phyloP scores from a whole-genome alignment of 2,113 vertebrate genomes.

The Alethe diademata region DNA sequence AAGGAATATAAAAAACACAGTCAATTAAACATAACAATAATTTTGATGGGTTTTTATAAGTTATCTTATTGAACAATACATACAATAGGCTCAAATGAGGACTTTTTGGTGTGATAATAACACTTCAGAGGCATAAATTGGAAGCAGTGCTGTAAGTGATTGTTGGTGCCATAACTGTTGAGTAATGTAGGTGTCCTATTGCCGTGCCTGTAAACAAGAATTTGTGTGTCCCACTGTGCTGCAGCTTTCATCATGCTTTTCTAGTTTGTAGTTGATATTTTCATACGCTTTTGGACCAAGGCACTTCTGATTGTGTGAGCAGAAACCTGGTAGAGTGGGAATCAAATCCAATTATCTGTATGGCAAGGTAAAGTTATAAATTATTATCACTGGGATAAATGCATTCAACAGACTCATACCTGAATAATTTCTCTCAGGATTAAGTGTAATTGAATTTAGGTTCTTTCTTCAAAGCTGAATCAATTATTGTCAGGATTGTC shows the following conservation, averaged over 20 bases:
- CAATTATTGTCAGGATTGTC: neutral
- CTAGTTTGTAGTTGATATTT: neutral
- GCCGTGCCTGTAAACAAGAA: neutral
- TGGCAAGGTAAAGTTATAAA: neutral
- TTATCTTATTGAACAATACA: neutral
- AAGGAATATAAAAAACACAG: neutral
- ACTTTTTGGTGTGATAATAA: neutral
- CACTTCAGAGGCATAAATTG: neutral
- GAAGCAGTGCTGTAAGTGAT: neutral
- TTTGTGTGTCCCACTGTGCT: neutral
- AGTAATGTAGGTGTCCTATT: neutral
- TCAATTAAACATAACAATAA: neutral
- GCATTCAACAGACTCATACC: neutral
- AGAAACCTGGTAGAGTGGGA: neutral
- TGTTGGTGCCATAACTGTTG: neutral
- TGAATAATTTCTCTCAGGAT: neutral
- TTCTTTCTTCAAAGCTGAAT: slow-evolving; percentile 12
- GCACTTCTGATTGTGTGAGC: neutral
- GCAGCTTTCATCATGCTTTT: neutral
- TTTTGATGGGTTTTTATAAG: neutral
- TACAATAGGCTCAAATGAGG: neutral
- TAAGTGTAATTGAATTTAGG: neutral
- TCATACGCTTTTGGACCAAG: neutral
- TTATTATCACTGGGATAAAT: neutral
- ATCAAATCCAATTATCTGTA: slow-evolving; percentile 26